Conservation (phyloP, 2,888 invertebrate species). For the Adineta ricciae region DNA sequence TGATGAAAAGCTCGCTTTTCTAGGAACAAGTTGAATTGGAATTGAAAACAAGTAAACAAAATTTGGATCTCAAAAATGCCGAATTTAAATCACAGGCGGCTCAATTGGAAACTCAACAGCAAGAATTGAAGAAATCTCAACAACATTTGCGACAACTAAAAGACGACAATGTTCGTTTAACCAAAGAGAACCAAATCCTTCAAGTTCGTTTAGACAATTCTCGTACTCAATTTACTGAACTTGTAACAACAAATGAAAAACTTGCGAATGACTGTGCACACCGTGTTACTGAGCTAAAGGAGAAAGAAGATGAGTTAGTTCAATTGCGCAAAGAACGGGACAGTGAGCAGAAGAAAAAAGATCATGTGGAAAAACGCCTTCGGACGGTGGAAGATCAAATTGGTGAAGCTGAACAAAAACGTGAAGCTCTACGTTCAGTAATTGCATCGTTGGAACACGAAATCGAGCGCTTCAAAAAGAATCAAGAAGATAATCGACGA, state of each 20-base stretch:
- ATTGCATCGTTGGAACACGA: slow-evolving; percentile 48
- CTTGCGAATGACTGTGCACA: slow-evolving; percentile 47
- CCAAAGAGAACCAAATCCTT: slow-evolving; percentile 40
- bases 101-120: slow-evolving; percentile 43
- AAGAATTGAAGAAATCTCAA: slow-evolving; percentile 43
- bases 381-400: slow-evolving; percentile 47
- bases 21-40: slow-evolving; percentile 57
- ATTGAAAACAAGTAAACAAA: slow-evolving; percentile 52
- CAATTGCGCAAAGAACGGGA: slow-evolving; percentile 45
- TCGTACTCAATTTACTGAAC: slow-evolving; percentile 44
- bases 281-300: slow-evolving; percentile 47
- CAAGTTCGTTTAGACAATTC: slow-evolving; percentile 38
- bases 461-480: slow-evolving; percentile 47
- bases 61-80: slow-evolving; percentile 50
- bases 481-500: slow-evolving; percentile 55
- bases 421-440: slow-evolving; percentile 39
- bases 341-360: slow-evolving; percentile 55
- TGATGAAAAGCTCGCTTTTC: not conserved
- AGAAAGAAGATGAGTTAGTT: slow-evolving; percentile 49
- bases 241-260: slow-evolving; percentile 43
- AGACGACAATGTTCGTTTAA: slow-evolving; percentile 42
- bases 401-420: slow-evolving; percentile 45
- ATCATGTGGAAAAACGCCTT: slow-evolving; percentile 50
- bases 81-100: slow-evolving; percentile 52
- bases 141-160: not conserved